Conservation (phyloP, 2,888 invertebrate species). For the Aphodius sticticus region DNA sequence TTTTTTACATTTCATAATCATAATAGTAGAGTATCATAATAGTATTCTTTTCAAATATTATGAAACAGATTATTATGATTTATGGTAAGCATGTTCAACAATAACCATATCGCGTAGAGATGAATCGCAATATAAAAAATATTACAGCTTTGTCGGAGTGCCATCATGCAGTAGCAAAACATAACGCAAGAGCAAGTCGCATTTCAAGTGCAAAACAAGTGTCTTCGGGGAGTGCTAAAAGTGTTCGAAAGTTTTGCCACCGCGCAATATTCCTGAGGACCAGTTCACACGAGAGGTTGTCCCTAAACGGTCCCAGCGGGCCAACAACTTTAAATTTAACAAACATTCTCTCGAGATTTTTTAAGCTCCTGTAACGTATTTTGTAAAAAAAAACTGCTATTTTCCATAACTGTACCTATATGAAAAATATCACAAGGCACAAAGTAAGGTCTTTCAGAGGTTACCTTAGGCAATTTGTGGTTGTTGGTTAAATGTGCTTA, state of each 20-base stretch:
- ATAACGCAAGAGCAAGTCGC: background rate
- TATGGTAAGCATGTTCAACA: no score
- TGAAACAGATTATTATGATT: no score
- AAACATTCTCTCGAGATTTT: background rate
- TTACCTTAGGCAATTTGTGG: background rate
- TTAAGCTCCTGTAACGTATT: background rate
- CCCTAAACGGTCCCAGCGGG: background rate
- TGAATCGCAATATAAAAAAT: no score
- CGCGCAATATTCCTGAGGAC: background rate
- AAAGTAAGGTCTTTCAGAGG: background rate
- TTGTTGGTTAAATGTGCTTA: background rate
- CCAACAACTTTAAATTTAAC: background rate
- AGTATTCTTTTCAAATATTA: no score
- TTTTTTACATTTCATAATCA: no score
- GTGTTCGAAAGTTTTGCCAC: background rate
- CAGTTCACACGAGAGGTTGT: background rate
- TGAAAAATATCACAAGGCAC: background rate
- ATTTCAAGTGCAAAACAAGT: background rate
- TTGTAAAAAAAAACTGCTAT: background rate
- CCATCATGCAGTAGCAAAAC: background rate
- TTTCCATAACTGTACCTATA: background rate
- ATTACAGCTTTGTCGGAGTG: no score
- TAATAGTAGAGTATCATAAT: no score
- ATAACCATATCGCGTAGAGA: no score
- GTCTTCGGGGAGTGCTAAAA: background rate